Evolutionary conservation across 1,140 invertebrate species (phyloP), one percentile per base, ranked within the genome.

Genomic region (Diuraphis noxia): DNA sequence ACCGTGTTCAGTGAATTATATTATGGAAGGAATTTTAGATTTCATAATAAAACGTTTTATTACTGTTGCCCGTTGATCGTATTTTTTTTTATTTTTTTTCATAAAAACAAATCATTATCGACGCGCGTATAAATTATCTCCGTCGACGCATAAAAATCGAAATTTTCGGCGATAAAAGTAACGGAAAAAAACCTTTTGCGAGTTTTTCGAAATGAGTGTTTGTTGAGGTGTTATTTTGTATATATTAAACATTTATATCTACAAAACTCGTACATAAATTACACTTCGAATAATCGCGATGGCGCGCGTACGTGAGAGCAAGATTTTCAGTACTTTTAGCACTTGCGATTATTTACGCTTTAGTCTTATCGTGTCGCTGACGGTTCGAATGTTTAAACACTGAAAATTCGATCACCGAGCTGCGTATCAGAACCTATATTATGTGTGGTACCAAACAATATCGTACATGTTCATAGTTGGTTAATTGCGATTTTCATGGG

Each of bases 41-140:
- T 72, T 72, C 56, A 72, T 72, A 72, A 72, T 34, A 72, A 72
- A 72, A 72, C 56, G 56, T 72, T 72, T 72, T 72, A 72, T 72
- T 72, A 72, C n/a, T 13, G n/a, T 72, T 34, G 30, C 56, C 5
- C 56, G 56, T 72, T n/a, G 56, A 72, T 72, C n/a, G 56, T n/a
- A 17, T 72, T 72, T 72, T 63, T 56, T 63, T 63, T 9, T 56
- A 25, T 63, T 56, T n/a, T n/a, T 63, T n/a, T 63, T 17, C 5
- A 6, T 72, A 72, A 72, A 63, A 72, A 72, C 56, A 72, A 72
- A 72, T 72, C 34, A 72, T n/a, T 34, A 72, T 72, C 56, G 30
- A 63, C 17, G 56, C 56, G 30, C 30, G 13, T 63, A 63, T n/a
- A 63, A 63, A 63, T 63, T 63, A 63, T 17, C 30, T 72, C 56